Evolutionary conservation across 53 echinoderm and acorn worm species (phyloP), one percentile per base, ranked within the genome.

Genomic region (Hippasteria phrygiana): DNA sequence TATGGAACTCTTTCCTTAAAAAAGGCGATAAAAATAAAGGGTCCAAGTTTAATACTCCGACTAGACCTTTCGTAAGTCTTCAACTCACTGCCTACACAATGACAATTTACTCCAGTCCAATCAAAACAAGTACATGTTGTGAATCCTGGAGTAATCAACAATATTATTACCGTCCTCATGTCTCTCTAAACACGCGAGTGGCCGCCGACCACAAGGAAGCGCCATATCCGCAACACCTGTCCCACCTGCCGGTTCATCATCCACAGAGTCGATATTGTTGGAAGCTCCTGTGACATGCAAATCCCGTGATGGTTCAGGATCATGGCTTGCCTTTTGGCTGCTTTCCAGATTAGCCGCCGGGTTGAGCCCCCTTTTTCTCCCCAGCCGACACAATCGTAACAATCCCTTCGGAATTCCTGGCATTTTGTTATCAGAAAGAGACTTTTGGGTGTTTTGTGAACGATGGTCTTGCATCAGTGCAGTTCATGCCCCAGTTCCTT

Each of bases 361-460:
- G 35, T 22, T 34, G 10, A 22, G n/a, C 28, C 71, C 51, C 50
- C 54, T 26, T 71, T 85, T 85, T 20, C 69, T 43, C 46, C 85
- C 85, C 32, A 48, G 85, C 70, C 85, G 50, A 70, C 69, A 85
- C 22, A 85, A 71, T 69, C 85, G 85, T 50, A 85, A 85, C 69
- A 85, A 71, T 69, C 43, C 51, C 26, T 85, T 85, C 22, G 69
- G 85, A 85, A 85, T 85, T 47, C 70, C 85, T 6, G 85, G 85
- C 85, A 85, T 85, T 69, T 67, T 47, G 48, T 50, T 71, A n/a
- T n/a, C n/a, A 50, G 37, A 43, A 5, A 47, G n/a, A 1, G 9
- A 43, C 12, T 31, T 55, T 5, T 38, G 42, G 65, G 31, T 43
- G 10, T 0, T 11, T 54, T 8, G 39, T 56, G 62, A 20, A 59